Evolutionary conservation across 2,113 vertebrate species (phyloP).

Genomic region (Heterocephalus glaber): DNA sequence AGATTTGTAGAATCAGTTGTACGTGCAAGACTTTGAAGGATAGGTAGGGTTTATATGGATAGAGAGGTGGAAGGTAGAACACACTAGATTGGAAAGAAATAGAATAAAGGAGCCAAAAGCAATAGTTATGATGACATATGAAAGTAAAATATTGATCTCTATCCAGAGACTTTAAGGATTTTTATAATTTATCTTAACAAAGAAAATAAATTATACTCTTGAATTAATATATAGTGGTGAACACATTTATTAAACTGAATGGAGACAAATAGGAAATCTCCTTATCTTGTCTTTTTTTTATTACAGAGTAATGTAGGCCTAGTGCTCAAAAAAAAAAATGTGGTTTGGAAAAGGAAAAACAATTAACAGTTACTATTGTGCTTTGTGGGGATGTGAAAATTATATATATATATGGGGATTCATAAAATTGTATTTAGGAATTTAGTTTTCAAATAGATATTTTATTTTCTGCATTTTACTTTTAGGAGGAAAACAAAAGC

Average conservation of each 20-base stretch:
- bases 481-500: conserved; percentile 92
- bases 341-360: neutral
- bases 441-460: neutral
- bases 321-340: neutral
- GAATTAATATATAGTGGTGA: neutral
- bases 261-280: neutral
- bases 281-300: conserved; percentile 7
- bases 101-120: neutral
- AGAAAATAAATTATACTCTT: conserved; percentile 2
- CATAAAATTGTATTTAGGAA: neutral
- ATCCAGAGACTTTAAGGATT: neutral
- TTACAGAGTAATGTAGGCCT: neutral
- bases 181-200: neutral
- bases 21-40: neutral
- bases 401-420: neutral
- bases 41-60: neutral
- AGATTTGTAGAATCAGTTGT: neutral
- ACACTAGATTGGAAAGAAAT: neutral
- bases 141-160: neutral
- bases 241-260: neutral
- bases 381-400: neutral
- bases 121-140: neutral
- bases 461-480: conserved; percentile 53
- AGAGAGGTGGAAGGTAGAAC: neutral
- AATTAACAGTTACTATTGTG: neutral